Base-by-base conservation (phyloP, 2,113 vertebrate genomes). In the Anolis carolinensis region DNA sequence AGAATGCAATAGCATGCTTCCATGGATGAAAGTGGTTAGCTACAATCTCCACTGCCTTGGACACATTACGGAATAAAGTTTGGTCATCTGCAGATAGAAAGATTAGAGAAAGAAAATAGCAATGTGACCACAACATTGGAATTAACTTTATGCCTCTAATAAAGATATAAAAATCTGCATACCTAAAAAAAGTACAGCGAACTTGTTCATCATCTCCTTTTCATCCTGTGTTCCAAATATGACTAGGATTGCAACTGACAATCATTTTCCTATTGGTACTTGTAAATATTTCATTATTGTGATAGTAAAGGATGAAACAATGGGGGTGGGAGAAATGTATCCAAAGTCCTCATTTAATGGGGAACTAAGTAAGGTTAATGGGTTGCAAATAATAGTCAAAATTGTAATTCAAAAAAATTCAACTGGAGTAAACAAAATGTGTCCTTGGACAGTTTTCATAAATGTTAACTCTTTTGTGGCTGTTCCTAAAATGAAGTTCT, bases 351-450 rank as follows among this genome's bases (percentile, higher is more conserved):
- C 68, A 16, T 52, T 87, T 32, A 14, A 8, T 30, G 23, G 86
- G 62, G 59, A 0, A 48, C 25, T 23, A 0, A 4, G 7, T 79
- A 32, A 7, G 34, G 59, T 55, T 34, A 39, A 86, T 63, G 7
- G 7, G 73, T 10, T n/a, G 8, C 16, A 71, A 44, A 13, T 86
- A 14, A 36, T 84, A 82, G 32, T 4, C 11, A 23, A n/a, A 65
- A 84, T 68, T 2, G 65, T 70, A 80, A 1, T 13, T 18, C 6
- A 63, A 16, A 59, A 59, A 0, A 65, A 59, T 50, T 86, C 84
- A 89, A 78, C 5, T 79, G 78, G 78, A n/a, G 5, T 52, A 20
- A 85, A 70, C 36, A 52, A 82, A 71, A 75, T 62, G 30, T 71
- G 4, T 2, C 32, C 81, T 4, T 4, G 79, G 25, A 72, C 4